A percentile compares a stretch with the other conserved stretches of the same genome.
These are phyloP conservation scores for Mormyrops attenuatus DNA, from an alignment of 2,797 vertebrate species.

Conservation along the genomic window DNA sequence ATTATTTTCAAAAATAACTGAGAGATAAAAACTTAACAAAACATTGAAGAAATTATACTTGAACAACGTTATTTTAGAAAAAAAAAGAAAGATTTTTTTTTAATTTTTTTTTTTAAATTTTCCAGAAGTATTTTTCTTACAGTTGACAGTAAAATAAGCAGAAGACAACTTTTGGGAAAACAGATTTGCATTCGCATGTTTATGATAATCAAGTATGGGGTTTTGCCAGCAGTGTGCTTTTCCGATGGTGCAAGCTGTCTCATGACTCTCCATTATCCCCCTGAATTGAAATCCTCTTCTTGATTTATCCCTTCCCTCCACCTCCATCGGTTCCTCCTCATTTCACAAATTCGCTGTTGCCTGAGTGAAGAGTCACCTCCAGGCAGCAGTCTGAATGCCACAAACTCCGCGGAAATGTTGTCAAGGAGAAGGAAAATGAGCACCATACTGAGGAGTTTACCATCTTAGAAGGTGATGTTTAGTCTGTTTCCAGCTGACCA, in stretches of 20 bases:
- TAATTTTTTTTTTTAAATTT: neutral
- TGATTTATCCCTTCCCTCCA: neutral
- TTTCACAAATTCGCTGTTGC: constrained; percentile 27
- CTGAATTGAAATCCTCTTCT: neutral
- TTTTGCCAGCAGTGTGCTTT: neutral
- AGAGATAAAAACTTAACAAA: neutral
- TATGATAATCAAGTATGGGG: constrained; percentile 10
- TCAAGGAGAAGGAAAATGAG: constrained; percentile 22
- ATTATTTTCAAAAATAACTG: neutral
- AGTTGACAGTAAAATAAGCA: neutral
- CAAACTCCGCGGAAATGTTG: constrained; percentile 5
- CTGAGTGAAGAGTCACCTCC: constrained; percentile 9
- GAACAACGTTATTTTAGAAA: neutral
- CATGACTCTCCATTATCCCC: neutral
- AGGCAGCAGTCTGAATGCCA: neutral
- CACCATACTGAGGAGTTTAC: constrained; percentile 26
- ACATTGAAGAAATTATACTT: neutral
- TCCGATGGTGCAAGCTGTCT: neutral
- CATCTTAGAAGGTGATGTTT: constrained; percentile 12
- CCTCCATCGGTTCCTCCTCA: constrained; percentile 19
- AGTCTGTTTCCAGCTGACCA: neutral
- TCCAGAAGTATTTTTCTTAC: neutral
- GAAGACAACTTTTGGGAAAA: constrained; percentile 29
- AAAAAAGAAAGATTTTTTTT: neutral
- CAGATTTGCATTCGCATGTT: constrained; percentile 33